A percentile compares a stretch with the other conserved stretches of the same genome.
These are phyloP conservation scores for Zophobas morio DNA, from an alignment of 1,140 invertebrate species.

Conservation along the genomic window DNA sequence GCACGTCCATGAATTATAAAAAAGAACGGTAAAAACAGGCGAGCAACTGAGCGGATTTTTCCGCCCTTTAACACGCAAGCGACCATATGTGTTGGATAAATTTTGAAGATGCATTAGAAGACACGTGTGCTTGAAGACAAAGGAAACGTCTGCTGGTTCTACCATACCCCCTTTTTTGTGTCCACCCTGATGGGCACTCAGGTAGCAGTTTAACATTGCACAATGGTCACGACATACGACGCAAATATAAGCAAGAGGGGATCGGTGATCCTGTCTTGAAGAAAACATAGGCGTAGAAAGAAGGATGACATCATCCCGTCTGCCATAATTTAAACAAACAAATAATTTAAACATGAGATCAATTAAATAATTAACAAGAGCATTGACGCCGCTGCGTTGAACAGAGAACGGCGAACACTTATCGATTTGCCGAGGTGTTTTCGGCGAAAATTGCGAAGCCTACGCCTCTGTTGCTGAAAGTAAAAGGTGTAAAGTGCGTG, in stretches of 20 bases:
- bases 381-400: neutral
- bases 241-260: neutral
- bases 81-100: constrained; percentile 6
- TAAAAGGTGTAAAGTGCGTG: constrained; percentile 31
- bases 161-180: constrained; percentile 19
- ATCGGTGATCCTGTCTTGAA: neutral
- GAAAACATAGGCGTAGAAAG: constrained; percentile 9
- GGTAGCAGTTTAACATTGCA: constrained; percentile 32
- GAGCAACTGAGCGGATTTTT: constrained; percentile 10
- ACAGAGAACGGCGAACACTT: neutral
- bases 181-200: constrained; percentile 36
- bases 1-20: neutral
- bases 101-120: constrained; percentile 25
- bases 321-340: constrained; percentile 5
- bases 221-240: constrained; percentile 16
- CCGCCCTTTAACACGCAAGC: neutral
- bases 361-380: constrained; percentile 15
- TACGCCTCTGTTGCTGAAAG: constrained; percentile 27
- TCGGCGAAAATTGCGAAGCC: constrained; percentile 5
- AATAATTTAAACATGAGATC: constrained; percentile 11
- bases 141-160: constrained; percentile 18
- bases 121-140: constrained; percentile 24
- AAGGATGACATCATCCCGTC: neutral
- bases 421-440: constrained; percentile 24
- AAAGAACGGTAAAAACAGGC: neutral